phyloP scores from a whole-genome alignment of 2,797 vertebrate species.

The Pogonophryne albipinna region DNA sequence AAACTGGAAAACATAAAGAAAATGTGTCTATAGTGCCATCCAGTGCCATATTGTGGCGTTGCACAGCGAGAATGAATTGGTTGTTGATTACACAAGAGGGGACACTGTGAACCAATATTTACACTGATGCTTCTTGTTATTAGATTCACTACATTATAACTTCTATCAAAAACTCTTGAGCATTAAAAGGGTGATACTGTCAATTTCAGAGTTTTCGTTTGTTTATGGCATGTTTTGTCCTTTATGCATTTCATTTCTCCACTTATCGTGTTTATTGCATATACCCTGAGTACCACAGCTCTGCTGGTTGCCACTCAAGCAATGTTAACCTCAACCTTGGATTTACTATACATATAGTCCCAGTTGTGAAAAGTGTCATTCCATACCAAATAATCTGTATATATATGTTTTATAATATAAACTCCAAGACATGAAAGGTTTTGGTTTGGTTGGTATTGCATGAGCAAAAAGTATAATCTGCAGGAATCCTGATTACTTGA shows the following conservation, averaged over 20 bases:
- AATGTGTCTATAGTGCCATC: slow-evolving; percentile 49
- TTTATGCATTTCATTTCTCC: background rate
- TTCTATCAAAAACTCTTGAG: background rate
- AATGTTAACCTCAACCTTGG: background rate
- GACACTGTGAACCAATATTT: background rate
- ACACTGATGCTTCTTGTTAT: background rate
- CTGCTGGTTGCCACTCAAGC: background rate
- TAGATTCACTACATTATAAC: background rate
- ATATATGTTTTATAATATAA: too few relatives aligned
- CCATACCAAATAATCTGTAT: too few relatives aligned
- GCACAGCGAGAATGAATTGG: background rate
- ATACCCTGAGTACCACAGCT: background rate
- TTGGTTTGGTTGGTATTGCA: too few relatives aligned
- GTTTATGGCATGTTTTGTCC: background rate
- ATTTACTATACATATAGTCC: too few relatives aligned
- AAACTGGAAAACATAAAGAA: background rate
- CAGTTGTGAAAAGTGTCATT: background rate
- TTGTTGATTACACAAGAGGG: background rate
- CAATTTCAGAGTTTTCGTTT: background rate
- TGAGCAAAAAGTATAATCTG: too few relatives aligned
- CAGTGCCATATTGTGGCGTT: slow-evolving; percentile 21
- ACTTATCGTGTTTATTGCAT: background rate
- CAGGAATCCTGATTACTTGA: too few relatives aligned
- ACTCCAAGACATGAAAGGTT: too few relatives aligned
- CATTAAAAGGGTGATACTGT: background rate